Evolutionary conservation across 1,140 invertebrate genomes (phyloP), one percentile per base, ranked within the genome.

Genomic region (Achroia grisella): DNA sequence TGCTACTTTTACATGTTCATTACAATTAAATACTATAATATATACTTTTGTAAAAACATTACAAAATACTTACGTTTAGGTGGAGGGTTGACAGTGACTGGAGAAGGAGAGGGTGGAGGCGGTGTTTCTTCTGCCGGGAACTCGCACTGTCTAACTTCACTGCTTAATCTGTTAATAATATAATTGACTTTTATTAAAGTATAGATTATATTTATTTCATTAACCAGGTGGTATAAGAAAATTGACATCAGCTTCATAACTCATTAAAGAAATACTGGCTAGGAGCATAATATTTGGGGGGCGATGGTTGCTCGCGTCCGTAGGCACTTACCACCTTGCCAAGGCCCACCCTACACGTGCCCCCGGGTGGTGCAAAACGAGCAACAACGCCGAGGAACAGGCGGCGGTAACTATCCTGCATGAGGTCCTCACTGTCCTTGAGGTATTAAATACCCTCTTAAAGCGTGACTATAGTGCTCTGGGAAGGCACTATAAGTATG

Each of bases 101-200:
- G 68, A 6, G 17, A 23, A 0, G 78, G 68, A 8, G 79, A 76
- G 0, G 79, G 79, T 4, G 68, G 67, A 0, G 62, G 62, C 10
- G 64, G 67, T 6, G 48, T 51, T 31, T 73, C 76, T 49, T 82
- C 83, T 8, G 70, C 39, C 8, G 71, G 71, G 39, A 70, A 82
- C 35, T 86, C 83, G 42, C 74, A 83, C 35, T 83, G 77, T 9
- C 77, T 54, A 10, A 78, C 67, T 52, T 83, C 79, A 61, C 60
- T 80, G 11, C 53, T 76, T 42, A 86, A 66, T 44, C 83, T 86
- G 45, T 5, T 56, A 62, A 31, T 23, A 62, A 31, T 23, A 3
- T 23, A 3, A 23, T 23, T 23, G 17, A 6, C 17, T 3, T 23
- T 23, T 23, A 23, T 23, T 3, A n/a, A n/a, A n/a, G n/a, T n/a